phyloP scores from a whole-genome alignment of 2,113 vertebrate genomes.

The Danionella cerebrum region DNA sequence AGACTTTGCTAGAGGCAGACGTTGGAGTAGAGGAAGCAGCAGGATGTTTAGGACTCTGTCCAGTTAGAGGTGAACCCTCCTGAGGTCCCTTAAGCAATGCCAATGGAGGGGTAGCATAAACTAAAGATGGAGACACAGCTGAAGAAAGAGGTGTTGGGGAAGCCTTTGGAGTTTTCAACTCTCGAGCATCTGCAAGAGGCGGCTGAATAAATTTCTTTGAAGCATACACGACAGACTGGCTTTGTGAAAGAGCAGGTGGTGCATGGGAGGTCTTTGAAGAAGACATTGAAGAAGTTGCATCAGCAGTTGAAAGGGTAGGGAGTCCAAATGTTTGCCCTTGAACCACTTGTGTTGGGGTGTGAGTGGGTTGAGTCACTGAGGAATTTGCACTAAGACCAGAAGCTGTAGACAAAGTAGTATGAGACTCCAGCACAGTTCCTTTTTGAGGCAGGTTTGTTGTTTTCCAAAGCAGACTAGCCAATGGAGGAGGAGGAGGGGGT shows the following conservation, averaged over 20 bases:
- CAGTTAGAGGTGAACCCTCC: slow-evolving; percentile 13
- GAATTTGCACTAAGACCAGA: not conserved
- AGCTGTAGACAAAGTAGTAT: slow-evolving; percentile 12
- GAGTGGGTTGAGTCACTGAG: slow-evolving; percentile 9
- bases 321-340: slow-evolving; percentile 40
- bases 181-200: slow-evolving; percentile 44
- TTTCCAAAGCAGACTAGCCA: slow-evolving; percentile 27
- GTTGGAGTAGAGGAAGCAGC: slow-evolving; percentile 34
- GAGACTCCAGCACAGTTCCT: slow-evolving; percentile 30
- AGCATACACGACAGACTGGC: slow-evolving; percentile 5
- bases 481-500: slow-evolving; percentile 38
- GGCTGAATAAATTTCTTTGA: slow-evolving; percentile 23
- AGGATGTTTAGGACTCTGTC: slow-evolving; percentile 19
- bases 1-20: slow-evolving; percentile 23
- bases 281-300: slow-evolving; percentile 5
- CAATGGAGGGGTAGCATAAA: slow-evolving; percentile 13
- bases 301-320: slow-evolving; percentile 20
- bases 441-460: slow-evolving; percentile 25
- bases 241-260: slow-evolving; percentile 5
- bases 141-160: slow-evolving; percentile 22
- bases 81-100: slow-evolving; percentile 21
- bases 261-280: slow-evolving; percentile 21
- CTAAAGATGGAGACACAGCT: slow-evolving; percentile 10
- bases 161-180: slow-evolving; percentile 35
- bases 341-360: slow-evolving; percentile 36